Conservation (phyloP, 2,797 vertebrate species). For the Xerus rutilus region DNA sequence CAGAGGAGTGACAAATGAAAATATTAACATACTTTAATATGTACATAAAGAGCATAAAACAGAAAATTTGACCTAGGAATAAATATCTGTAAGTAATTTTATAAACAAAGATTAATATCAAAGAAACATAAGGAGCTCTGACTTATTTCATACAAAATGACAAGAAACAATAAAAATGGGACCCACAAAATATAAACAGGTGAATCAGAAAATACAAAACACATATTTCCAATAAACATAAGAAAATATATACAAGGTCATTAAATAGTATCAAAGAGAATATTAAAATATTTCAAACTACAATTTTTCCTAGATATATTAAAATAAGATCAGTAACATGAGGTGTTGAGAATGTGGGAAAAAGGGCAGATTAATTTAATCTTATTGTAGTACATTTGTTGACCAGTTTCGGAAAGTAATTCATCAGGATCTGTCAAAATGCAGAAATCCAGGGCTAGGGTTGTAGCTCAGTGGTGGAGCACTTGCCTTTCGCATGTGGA, state of each 20-base stretch:
- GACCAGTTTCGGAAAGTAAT: slow-evolving; percentile 1
- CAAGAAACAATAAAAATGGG: neutral
- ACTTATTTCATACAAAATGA: neutral
- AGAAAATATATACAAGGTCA: neutral
- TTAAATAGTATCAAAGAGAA: neutral
- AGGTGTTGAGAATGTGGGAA: neutral
- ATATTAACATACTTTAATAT: neutral
- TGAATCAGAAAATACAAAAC: slow-evolving; percentile 23
- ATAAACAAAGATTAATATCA: neutral
- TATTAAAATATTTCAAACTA: neutral
- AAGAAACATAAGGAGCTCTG: neutral
- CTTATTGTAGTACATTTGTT: neutral
- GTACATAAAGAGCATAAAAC: neutral
- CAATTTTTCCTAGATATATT: neutral
- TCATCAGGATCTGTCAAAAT: neutral
- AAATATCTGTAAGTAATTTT: neutral
- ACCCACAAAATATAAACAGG: neutral
- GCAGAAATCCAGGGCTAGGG: neutral
- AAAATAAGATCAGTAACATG: neutral
- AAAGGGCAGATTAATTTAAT: neutral
- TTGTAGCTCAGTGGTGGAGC: too few relatives aligned
- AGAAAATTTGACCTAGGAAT: neutral
- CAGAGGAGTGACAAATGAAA: neutral
- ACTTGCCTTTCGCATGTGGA: too few relatives aligned
- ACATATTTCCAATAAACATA: neutral